These are phyloP conservation scores for Xenopus laevis DNA, from an alignment of 2,113 vertebrate species.

Conservation along the genomic window DNA sequence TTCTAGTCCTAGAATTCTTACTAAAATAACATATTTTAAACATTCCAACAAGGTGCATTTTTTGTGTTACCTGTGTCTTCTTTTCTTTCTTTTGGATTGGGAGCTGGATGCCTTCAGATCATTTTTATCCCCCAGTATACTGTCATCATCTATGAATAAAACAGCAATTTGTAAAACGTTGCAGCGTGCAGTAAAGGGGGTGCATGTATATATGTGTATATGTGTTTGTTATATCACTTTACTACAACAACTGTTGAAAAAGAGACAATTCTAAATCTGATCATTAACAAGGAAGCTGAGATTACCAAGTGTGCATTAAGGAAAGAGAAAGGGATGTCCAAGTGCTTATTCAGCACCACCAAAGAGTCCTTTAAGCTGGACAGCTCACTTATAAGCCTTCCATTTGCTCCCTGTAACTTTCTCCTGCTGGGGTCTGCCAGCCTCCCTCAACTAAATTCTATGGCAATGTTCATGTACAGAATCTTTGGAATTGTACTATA, in stretches of 20 bases:
- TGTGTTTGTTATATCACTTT: too few relatives aligned
- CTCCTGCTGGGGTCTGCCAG: constrained; percentile 8
- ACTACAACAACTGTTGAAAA: too few relatives aligned
- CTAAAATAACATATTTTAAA: too few relatives aligned
- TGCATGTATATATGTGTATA: too few relatives aligned
- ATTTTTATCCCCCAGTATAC: constrained; percentile 71
- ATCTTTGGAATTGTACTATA: too few relatives aligned
- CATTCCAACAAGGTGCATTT: too few relatives aligned
- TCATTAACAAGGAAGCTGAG: neutral
- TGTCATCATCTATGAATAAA: constrained; percentile 78
- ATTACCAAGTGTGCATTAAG: neutral
- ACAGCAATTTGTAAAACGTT: neutral
- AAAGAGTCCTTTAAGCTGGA: constrained; percentile 26
- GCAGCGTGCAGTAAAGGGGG: too few relatives aligned
- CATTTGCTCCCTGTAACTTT: constrained; percentile 5
- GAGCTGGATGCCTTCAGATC: constrained; percentile 68
- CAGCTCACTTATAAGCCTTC: constrained; percentile 22
- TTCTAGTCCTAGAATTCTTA: too few relatives aligned
- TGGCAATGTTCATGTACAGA: too few relatives aligned
- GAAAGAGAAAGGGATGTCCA: neutral
- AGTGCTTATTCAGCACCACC: constrained; percentile 34
- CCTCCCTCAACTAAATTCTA: neutral
- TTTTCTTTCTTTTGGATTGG: constrained; percentile 84
- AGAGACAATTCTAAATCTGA: neutral
- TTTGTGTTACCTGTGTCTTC: constrained; percentile 79